A percentile compares a stretch with the other conserved stretches of the same genome.
These are phyloP conservation scores for Phrynocephalus vlangalii DNA, from an alignment of 2,797 vertebrate species.

Conservation along the genomic window DNA sequence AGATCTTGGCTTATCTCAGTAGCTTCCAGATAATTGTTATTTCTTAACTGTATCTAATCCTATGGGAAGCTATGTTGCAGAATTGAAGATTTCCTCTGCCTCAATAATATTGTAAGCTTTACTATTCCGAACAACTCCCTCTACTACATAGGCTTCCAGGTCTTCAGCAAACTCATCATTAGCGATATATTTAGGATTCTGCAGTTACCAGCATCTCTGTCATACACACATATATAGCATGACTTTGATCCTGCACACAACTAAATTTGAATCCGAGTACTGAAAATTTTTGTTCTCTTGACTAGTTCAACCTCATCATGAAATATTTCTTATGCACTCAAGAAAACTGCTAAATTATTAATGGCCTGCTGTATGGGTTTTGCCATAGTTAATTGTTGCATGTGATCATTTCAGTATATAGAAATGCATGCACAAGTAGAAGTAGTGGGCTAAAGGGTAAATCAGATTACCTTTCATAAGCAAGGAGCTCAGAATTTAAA, in stretches of 20 bases:
- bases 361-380: background rate
- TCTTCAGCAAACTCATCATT: background rate
- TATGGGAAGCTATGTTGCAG: background rate
- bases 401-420: background rate
- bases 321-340: conserved; percentile 2
- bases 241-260: background rate
- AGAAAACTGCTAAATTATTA: background rate
- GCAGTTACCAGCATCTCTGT: conserved; percentile 2
- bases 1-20: no score
- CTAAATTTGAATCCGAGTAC: background rate
- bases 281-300: background rate
- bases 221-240: conserved; percentile 1
- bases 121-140: background rate
- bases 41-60: no score
- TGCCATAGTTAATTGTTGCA: background rate
- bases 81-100: background rate
- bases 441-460: background rate
- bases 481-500: background rate
- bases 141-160: background rate
- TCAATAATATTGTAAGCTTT: background rate
- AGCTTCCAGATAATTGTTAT: no score
- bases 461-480: background rate
- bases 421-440: background rate
- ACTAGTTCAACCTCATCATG: background rate
- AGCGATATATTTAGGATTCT: background rate